phyloP scores from a whole-genome alignment of 1,140 invertebrate genomes.

The Brachionus rubens region DNA sequence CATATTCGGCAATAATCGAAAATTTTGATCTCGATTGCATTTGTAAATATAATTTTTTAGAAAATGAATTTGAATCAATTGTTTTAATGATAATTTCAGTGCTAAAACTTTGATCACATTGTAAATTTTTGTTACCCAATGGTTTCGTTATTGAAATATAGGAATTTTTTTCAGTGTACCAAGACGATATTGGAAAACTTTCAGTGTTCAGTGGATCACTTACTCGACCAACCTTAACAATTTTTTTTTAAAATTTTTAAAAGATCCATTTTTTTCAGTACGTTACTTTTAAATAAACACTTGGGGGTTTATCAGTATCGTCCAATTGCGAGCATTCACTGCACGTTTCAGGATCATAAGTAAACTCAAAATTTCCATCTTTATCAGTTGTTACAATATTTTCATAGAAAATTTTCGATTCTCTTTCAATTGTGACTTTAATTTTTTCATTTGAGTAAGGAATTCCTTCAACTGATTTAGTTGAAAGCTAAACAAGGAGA shows the following conservation, averaged over 20 bases:
- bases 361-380: conserved; percentile 1
- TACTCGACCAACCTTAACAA: neutral
- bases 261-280: neutral
- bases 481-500: conserved; percentile 11
- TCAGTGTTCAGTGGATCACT: neutral
- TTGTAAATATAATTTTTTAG: neutral
- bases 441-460: conserved; percentile 1
- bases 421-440: neutral
- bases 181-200: neutral
- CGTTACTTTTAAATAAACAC: neutral
- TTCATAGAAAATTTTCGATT: neutral
- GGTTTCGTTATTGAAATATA: neutral
- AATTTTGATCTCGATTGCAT: conserved; percentile 8
- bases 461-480: neutral
- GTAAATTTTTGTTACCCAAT: neutral
- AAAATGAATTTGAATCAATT: neutral
- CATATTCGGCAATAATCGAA: neutral
- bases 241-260: too few relatives aligned
- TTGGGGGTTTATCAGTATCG: neutral
- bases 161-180: conserved; percentile 36
- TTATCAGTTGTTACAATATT: conserved; percentile 1
- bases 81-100: neutral
- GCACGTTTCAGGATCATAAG: conserved; percentile 6
- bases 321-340: neutral
- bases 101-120: neutral